Evolutionary conservation across 2,797 vertebrate genomes (phyloP).

Genomic region (Enteromius mattozi): DNA sequence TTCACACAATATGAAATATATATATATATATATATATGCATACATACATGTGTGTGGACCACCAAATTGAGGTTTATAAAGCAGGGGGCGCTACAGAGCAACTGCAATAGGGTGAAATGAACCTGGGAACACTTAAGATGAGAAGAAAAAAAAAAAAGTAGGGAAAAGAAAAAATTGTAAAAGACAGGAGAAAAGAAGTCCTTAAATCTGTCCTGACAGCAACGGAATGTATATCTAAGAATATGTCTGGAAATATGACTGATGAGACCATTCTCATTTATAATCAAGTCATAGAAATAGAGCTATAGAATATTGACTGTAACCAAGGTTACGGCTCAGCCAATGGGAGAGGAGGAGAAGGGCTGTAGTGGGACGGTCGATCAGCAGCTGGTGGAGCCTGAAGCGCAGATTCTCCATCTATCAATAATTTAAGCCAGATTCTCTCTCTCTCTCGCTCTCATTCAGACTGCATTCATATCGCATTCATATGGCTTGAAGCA

Average conservation of each 20-base stretch:
- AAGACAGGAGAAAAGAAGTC: not conserved
- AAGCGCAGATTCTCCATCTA: conserved; percentile 49
- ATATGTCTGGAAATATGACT: conserved; percentile 20
- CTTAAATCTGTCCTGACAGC: not conserved
- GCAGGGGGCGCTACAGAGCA: not conserved
- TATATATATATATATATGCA: too few species aligned
- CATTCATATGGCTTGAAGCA: conserved; percentile 36
- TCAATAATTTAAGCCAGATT: conserved; percentile 61
- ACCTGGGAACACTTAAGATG: not conserved
- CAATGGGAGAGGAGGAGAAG: conserved; percentile 43
- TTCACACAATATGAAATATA: too few species aligned
- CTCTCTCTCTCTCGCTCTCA: conserved; percentile 7
- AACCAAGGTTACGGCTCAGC: conserved; percentile 37
- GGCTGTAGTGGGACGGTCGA: conserved; percentile 24
- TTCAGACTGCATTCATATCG: conserved; percentile 19
- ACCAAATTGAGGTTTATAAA: not conserved
- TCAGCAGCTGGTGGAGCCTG: conserved; percentile 57
- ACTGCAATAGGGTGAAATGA: not conserved
- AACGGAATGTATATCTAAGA: not conserved
- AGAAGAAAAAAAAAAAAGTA: not conserved
- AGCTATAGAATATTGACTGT: conserved; percentile 7
- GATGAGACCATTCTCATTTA: conserved; percentile 26
- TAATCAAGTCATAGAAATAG: conserved; percentile 27
- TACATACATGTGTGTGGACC: not conserved
- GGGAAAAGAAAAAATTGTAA: not conserved